phyloP scores from a whole-genome alignment of 2,797 vertebrate species.

The Bovichtus diacanthus region DNA sequence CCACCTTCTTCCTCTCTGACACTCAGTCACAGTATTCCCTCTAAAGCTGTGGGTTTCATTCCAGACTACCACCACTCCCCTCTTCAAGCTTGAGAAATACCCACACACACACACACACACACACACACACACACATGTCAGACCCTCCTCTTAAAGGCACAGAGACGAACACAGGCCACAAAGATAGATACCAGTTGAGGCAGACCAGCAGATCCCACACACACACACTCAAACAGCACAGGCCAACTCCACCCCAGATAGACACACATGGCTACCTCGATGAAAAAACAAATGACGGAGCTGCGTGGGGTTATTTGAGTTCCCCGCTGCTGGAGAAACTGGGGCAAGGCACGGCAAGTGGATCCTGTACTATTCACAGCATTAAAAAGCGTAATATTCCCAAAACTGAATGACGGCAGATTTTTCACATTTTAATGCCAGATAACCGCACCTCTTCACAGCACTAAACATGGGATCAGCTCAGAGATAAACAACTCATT shows the following conservation, averaged over 20 bases:
- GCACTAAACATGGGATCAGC: constrained; percentile 3
- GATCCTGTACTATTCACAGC: constrained; percentile 37
- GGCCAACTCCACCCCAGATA: constrained; percentile 37
- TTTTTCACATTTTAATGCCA: constrained; percentile 38
- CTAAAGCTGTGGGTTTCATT: constrained; percentile 76
- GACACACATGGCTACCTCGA: constrained; percentile 51
- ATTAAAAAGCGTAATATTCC: constrained; percentile 55
- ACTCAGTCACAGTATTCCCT: constrained; percentile 59
- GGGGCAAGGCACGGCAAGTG: constrained; percentile 27
- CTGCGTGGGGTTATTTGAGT: constrained; percentile 60
- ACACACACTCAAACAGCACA: constrained; percentile 26
- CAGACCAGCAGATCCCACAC: constrained; percentile 17
- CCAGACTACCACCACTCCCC: constrained; percentile 83
- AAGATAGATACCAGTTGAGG: constrained; percentile 31
- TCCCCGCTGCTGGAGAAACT: constrained; percentile 55
- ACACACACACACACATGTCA: constrained; percentile 41
- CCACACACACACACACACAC: constrained; percentile 70
- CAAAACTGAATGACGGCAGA: constrained; percentile 54
- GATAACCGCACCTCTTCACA: constrained; percentile 53
- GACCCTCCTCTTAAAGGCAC: constrained; percentile 85
- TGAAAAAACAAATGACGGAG: constrained; percentile 58
- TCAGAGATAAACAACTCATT: neutral
- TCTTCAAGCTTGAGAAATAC: constrained; percentile 84
- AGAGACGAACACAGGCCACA: constrained; percentile 56
- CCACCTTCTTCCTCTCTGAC: constrained; percentile 54